Evolutionary conservation across 2,888 invertebrate species (phyloP).

Genomic region (Cephus sareptanus): DNA sequence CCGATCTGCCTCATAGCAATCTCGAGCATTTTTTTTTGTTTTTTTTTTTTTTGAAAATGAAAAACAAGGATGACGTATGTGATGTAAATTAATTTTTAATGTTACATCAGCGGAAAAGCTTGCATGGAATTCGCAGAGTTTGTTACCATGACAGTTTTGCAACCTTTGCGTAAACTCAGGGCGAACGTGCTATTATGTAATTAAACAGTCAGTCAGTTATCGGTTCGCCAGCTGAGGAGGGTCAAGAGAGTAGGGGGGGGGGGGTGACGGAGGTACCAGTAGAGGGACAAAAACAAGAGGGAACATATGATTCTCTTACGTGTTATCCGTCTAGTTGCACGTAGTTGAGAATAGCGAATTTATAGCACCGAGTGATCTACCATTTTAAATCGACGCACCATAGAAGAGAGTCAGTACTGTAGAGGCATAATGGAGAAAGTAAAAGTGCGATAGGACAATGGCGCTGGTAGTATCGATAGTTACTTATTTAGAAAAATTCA

Average conservation of each 20-base stretch:
- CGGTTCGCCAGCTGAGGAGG: constrained; percentile 7
- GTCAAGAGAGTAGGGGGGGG: neutral
- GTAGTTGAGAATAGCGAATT: neutral
- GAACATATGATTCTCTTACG: constrained; percentile 1
- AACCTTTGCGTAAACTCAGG: neutral
- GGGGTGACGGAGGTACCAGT: neutral
- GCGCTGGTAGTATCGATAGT: neutral
- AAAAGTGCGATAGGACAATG: neutral
- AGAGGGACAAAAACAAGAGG: neutral
- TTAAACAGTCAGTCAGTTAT: constrained; percentile 20
- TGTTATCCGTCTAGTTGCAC: neutral
- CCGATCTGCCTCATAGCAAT: neutral
- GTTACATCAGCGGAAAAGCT: neutral
- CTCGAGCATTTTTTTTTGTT: neutral
- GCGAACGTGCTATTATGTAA: constrained; percentile 15
- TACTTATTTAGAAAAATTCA: neutral
- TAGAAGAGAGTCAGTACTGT: neutral
- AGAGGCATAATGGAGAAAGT: neutral
- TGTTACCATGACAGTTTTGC: constrained; percentile 9
- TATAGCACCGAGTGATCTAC: neutral
- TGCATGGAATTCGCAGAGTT: neutral
- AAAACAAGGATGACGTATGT: neutral
- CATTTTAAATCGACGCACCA: neutral
- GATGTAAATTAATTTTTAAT: neutral
- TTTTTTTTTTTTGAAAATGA: neutral